Conservation (phyloP, 2,797 vertebrate genomes). For the Gymnodraco acuticeps region DNA sequence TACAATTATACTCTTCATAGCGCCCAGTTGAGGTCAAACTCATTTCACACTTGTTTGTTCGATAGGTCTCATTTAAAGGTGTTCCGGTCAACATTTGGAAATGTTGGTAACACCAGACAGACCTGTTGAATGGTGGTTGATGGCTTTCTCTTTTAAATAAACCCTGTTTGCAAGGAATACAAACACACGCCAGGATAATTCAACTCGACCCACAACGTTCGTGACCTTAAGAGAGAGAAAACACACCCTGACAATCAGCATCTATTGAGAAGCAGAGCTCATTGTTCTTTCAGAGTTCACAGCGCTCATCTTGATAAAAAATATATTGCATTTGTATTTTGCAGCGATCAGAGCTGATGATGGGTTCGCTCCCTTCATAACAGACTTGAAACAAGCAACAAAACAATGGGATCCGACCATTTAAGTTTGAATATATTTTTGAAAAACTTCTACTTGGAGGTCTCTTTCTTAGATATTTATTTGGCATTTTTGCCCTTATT, state of each 20-base stretch:
- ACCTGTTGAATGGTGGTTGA: background rate
- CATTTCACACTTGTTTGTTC: background rate
- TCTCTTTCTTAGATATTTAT: background rate
- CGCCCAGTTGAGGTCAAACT: slow-evolving; percentile 21
- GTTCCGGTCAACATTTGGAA: background rate
- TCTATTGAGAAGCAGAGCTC: background rate
- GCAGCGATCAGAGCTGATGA: background rate
- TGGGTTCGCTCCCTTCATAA: background rate
- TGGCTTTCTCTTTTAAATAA: background rate
- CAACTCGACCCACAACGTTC: background rate
- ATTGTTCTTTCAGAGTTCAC: background rate
- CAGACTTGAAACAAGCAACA: background rate
- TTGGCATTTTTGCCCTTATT: background rate
- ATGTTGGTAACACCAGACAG: background rate
- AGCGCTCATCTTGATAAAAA: background rate
- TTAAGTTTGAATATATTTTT: too few relatives aligned
- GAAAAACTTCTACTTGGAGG: background rate
- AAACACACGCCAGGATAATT: background rate
- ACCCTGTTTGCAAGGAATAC: background rate
- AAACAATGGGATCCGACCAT: background rate
- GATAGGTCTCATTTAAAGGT: background rate
- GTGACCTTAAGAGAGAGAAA: background rate
- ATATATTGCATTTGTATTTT: background rate
- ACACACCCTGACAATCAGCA: background rate
- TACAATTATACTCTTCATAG: slow-evolving; percentile 13